phyloP scores from a whole-genome alignment of 2,797 vertebrate species.

The Okamejei kenojei region DNA sequence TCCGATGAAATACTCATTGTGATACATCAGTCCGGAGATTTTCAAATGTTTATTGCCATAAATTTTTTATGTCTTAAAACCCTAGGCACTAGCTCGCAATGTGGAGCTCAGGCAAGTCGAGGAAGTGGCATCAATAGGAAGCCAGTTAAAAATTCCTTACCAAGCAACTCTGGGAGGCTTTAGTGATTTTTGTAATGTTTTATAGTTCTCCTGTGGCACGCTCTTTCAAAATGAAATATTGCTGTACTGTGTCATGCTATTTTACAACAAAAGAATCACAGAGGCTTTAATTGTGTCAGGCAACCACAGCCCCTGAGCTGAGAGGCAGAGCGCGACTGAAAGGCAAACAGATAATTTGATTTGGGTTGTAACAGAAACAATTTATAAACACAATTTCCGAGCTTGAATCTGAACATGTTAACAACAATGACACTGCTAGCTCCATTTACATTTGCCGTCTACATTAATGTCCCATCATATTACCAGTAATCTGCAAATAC shows the following conservation, averaged over 20 bases:
- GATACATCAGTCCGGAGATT: slow-evolving; percentile 35
- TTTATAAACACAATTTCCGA: slow-evolving; percentile 63
- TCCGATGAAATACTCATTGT: slow-evolving; percentile 34
- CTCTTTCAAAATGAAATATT: slow-evolving; percentile 39
- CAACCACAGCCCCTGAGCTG: slow-evolving; percentile 30
- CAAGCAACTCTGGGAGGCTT: slow-evolving; percentile 38
- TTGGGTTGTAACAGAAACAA: slow-evolving; percentile 64
- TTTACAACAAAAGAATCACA: slow-evolving; percentile 33
- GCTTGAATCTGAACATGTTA: slow-evolving; percentile 64
- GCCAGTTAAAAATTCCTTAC: slow-evolving; percentile 38
- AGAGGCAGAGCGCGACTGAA: slow-evolving; percentile 43
- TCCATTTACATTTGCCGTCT: neutral
- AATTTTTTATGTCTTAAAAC: slow-evolving; percentile 38
- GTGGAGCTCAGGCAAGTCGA: slow-evolving; percentile 27
- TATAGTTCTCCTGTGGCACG: slow-evolving; percentile 36
- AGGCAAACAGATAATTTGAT: slow-evolving; percentile 58
- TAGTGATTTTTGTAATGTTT: slow-evolving; percentile 39
- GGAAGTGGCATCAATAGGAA: slow-evolving; percentile 35
- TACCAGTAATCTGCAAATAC: slow-evolving; percentile 4
- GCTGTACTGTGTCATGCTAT: slow-evolving; percentile 37
- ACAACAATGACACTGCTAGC: slow-evolving; percentile 41
- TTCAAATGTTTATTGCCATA: slow-evolving; percentile 38
- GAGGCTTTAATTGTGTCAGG: slow-evolving; percentile 34
- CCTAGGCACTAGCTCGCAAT: slow-evolving; percentile 35
- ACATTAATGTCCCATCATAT: neutral